These are phyloP conservation scores for Plutomurus gul DNA, from an alignment of 1,140 invertebrate species.

Conservation along the genomic window DNA sequence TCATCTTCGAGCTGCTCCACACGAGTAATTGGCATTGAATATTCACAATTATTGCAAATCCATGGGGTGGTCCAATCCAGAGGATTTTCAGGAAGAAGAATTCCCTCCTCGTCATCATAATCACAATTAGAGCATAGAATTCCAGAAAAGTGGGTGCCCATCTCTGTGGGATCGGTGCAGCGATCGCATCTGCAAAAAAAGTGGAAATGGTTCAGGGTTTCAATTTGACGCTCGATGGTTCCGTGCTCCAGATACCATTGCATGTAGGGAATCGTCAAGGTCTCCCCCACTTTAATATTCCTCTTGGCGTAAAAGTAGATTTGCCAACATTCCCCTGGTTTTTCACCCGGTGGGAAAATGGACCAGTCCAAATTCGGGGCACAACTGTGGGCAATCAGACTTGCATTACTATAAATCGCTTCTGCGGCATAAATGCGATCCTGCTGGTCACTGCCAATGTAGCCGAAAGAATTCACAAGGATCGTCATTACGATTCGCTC, in stretches of 20 bases:
- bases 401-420: background rate
- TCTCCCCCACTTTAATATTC: background rate
- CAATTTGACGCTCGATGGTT: background rate
- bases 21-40: background rate
- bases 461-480: background rate
- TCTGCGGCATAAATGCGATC: background rate
- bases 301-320: background rate
- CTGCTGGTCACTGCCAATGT: background rate
- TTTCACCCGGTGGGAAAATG: background rate
- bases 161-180: background rate
- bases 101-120: too few relatives aligned
- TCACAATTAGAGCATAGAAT: background rate
- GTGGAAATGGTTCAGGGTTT: background rate
- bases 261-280: background rate
- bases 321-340: background rate
- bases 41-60: background rate
- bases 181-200: background rate
- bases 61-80: background rate
- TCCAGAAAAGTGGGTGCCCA: background rate
- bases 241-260: background rate
- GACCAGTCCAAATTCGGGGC: background rate
- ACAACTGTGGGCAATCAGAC: background rate
- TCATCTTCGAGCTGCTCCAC: background rate
- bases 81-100: background rate
- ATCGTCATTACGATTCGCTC: background rate